Evolutionary conservation across 2,797 vertebrate genomes (phyloP), one percentile per base, ranked within the genome.

Genomic region (Muscicapa comitata): DNA sequence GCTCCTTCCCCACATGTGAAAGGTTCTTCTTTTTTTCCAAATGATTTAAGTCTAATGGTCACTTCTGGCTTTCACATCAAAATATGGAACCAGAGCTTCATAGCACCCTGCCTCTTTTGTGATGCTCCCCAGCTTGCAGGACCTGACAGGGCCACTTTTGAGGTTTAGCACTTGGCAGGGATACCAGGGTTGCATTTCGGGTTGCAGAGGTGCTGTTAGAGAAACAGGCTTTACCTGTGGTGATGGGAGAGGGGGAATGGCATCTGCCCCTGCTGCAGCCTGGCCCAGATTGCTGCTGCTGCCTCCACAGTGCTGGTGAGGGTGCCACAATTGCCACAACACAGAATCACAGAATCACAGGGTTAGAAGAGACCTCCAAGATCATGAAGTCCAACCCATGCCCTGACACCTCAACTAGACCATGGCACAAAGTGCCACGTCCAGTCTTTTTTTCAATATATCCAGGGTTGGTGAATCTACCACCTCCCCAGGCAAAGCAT

Each of bases 21-120:
- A 87, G 2, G 4, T 37, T 33, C 16, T 75, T 66, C 11, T 11
- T 55, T 53, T 48, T 54, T 37, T 5, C 45, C 45, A 47, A 63
- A 47, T 0, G 0, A 24, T 45, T 50, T 19, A 21, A 40, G 12
- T 58, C n/a, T 42, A 35, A 31, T 20, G 19, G 15, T 68, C 50
- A 53, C 17, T 77, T 90, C 23, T 53, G 38, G 9, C 17, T 75
- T 82, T 72, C 50, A 29, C 21, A 72, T 37, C 37, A 65, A 79
- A 88, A 42, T 24, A 51, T 9, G 31, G 17, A 68, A 28, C 11
- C 11, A 26, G 33, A 67, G 7, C 9, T 79, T 17, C 33, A 51
- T 5, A 61, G 11, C 43, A 62, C 50, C 12, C n/a, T 71, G 43
- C 25, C 45, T 76, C 9, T 37, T 86, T 33, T 63, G 13, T 21